These are phyloP conservation scores for Noctua pronuba DNA, from an alignment of 2,888 invertebrate species.

Conservation along the genomic window DNA sequence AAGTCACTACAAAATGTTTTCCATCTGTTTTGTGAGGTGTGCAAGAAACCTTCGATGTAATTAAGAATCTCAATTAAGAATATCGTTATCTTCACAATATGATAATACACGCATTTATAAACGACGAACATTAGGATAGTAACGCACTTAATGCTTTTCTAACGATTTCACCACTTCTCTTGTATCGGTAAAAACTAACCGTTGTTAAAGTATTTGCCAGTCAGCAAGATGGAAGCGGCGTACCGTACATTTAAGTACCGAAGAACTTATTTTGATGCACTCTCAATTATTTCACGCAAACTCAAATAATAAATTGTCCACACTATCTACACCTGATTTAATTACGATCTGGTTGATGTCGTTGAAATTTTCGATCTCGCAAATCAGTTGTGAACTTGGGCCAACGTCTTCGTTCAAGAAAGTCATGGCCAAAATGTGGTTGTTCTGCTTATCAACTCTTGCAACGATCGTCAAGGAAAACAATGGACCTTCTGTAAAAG, in stretches of 20 bases:
- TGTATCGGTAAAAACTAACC: neutral
- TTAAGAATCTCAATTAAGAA: constrained; percentile 28
- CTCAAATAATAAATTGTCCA: constrained; percentile 61
- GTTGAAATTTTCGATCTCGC: constrained; percentile 50
- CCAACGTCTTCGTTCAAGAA: constrained; percentile 46
- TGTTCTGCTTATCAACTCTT: neutral
- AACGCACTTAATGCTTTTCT: constrained; percentile 45
- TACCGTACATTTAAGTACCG: neutral
- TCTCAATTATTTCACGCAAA: constrained; percentile 29
- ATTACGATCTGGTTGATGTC: constrained; percentile 61
- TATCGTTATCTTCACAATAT: constrained; percentile 38
- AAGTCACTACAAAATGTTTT: constrained; percentile 6
- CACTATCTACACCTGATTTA: constrained; percentile 59
- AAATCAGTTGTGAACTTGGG: constrained; percentile 38
- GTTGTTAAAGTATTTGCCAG: neutral
- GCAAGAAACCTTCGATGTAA: constrained; percentile 13
- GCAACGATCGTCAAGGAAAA: constrained; percentile 59
- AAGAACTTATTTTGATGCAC: too few relatives aligned
- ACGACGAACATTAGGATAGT: constrained; percentile 38
- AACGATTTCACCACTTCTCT: constrained; percentile 18
- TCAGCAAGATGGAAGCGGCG: neutral
- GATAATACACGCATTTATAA: constrained; percentile 24
- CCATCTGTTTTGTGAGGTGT: constrained; percentile 23
- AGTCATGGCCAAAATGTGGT: constrained; percentile 45
- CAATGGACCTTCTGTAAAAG: constrained; percentile 30